Evolutionary conservation across 2,888 invertebrate genomes (phyloP), one percentile per base, ranked within the genome.

Genomic region (Sicus ferrugineus): DNA sequence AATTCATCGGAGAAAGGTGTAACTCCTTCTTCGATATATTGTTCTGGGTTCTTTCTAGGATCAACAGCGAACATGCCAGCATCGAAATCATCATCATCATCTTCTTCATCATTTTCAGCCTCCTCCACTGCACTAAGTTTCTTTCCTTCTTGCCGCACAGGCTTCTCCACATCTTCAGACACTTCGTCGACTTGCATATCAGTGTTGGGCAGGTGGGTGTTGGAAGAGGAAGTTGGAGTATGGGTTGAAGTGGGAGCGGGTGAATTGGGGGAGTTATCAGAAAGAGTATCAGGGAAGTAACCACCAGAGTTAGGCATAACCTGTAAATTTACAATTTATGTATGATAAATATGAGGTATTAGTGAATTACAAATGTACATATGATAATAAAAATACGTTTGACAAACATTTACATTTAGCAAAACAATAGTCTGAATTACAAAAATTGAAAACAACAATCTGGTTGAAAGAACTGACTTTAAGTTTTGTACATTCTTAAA

Each of bases 271-370:
- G 76, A 75, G 46, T 75, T 73, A 58, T 71, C 72, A 74, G 77
- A 76, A 30, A 80, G 78, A 75, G 79, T 79, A 76, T 84, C 83
- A 72, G 82, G 80, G 79, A 85, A 81, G 77, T 83, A 81, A 76
- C 81, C 84, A 81, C 82, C 84, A 80, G 83, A 81, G 80, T 84
- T 85, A 81, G 85, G 84, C 83, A 85, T 84, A 75, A 85, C 85
- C 85, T 85, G 81, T 67, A 81, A 82, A 75, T 78, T 78, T 73
- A 70, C 50, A 73, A 70, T 68, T 23, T 11, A 16, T 23, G 23
- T 31, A 65, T 52, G n/a, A 21, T 52, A 52, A 19, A n/a, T n/a
- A 58, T 66, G n/a, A n/a, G n/a, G n/a, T n/a, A n/a, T n/a, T n/a
- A n/a, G n/a, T 38, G 31, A 54, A 23, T 48, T 31, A 52, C 48